Conservation (phyloP, 2,888 invertebrate genomes). For the Junonia oenone region DNA sequence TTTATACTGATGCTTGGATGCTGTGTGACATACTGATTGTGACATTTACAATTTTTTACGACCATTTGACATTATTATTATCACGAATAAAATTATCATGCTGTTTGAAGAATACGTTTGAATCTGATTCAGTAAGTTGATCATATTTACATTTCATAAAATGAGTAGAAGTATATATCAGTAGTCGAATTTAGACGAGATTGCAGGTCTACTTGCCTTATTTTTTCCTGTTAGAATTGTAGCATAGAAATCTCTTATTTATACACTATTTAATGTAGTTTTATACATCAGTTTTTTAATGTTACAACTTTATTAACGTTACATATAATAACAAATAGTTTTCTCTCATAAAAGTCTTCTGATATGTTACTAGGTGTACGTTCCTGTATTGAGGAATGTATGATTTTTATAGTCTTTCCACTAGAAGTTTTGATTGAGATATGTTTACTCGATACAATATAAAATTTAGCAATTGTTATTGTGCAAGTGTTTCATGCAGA, state of each 20-base stretch:
- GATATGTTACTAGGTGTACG: neutral
- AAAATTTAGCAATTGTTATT: neutral
- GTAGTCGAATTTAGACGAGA: constrained; percentile 24
- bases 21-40: neutral
- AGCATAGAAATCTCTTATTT: constrained; percentile 19
- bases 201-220: constrained; percentile 72
- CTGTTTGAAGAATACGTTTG: neutral
- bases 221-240: constrained; percentile 28
- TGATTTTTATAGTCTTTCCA: neutral
- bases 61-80: too few relatives aligned
- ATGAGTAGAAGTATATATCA: neutral
- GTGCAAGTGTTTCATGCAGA: neutral
- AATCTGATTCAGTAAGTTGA: neutral
- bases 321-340: neutral
- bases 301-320: constrained; percentile 17
- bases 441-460: neutral
- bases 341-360: neutral
- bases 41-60: neutral
- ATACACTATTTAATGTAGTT: constrained; percentile 23
- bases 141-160: neutral
- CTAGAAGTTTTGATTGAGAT: neutral
- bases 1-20: neutral
- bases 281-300: constrained; percentile 19
- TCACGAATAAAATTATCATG: neutral
- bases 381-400: neutral